Conservation (phyloP, 2,888 invertebrate species). For the Drosophila nigricruria region DNA sequence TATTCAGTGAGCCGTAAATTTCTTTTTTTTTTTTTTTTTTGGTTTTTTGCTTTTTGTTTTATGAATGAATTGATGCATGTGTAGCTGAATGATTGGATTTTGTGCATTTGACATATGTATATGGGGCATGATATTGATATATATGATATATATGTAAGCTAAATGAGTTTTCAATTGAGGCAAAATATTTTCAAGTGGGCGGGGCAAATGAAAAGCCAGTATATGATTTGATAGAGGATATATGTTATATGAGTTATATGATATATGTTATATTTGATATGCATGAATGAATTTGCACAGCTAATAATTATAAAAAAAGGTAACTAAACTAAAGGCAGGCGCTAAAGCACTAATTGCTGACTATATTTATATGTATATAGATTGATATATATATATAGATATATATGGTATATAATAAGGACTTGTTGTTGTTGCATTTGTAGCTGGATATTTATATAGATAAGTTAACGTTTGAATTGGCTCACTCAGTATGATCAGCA, state of each 20-base stretch:
- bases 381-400: conserved; percentile 4
- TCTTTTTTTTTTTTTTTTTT: conserved; percentile 28
- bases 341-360: conserved; percentile 59
- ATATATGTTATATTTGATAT: conserved; percentile 15
- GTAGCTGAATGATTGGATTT: conserved; percentile 60
- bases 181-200: conserved; percentile 2
- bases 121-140: conserved; percentile 13
- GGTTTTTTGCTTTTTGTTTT: background rate
- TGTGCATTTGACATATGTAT: conserved; percentile 48
- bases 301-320: conserved; percentile 40
- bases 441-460: conserved; percentile 11
- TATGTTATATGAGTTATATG: background rate
- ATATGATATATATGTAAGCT: conserved; percentile 18
- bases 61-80: conserved; percentile 46
- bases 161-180: conserved; percentile 42
- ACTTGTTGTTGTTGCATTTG: conserved; percentile 33
- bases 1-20: conserved; percentile 57
- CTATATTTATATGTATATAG: conserved; percentile 16
- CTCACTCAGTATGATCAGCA: conserved; percentile 98
- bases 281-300: conserved; percentile 39
- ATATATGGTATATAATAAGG: background rate
- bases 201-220: conserved; percentile 24
- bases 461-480: conserved; percentile 83
- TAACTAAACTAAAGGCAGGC: conserved; percentile 42
- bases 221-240: conserved; percentile 12